Evolutionary conservation across 2,797 vertebrate genomes (phyloP).

Genomic region (Triplophysa bombifrons): DNA sequence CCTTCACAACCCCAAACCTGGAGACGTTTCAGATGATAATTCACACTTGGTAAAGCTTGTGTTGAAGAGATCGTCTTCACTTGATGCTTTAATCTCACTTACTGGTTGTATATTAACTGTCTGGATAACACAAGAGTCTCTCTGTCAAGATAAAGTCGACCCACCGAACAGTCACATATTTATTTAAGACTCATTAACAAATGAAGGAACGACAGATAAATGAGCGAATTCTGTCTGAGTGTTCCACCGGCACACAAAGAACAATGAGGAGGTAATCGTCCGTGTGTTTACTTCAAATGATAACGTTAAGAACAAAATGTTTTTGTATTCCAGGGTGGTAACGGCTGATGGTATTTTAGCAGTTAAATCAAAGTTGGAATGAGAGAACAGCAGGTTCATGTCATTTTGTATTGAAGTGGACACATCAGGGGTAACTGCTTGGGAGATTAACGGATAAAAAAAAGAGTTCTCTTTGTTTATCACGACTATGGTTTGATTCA

Average conservation of each 20-base stretch:
- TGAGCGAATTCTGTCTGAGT: background rate
- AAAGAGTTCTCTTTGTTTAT: no score
- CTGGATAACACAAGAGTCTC: background rate
- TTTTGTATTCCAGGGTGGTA: background rate
- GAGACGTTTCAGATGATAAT: background rate
- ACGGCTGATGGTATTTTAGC: background rate
- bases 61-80: slow-evolving; percentile 6
- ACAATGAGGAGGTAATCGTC: background rate
- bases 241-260: background rate
- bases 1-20: no score
- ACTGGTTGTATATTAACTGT: slow-evolving; percentile 54
- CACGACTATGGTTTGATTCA: no score
- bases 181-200: slow-evolving; percentile 39
- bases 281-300: background rate
- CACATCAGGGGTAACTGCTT: no score
- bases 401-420: no score
- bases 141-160: slow-evolving; percentile 14
- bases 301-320: background rate
- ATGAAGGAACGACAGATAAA: background rate
- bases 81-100: slow-evolving; percentile 44
- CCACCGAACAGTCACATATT: slow-evolving; percentile 15
- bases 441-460: no score
- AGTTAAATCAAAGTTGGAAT: background rate
- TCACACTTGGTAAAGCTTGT: slow-evolving; percentile 32
- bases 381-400: background rate